Percentiles rank a stretch among this genome's conserved stretches.
Evolutionary conservation across 2,113 vertebrate species (phyloP).

Genomic region (Bufo bufo): DNA sequence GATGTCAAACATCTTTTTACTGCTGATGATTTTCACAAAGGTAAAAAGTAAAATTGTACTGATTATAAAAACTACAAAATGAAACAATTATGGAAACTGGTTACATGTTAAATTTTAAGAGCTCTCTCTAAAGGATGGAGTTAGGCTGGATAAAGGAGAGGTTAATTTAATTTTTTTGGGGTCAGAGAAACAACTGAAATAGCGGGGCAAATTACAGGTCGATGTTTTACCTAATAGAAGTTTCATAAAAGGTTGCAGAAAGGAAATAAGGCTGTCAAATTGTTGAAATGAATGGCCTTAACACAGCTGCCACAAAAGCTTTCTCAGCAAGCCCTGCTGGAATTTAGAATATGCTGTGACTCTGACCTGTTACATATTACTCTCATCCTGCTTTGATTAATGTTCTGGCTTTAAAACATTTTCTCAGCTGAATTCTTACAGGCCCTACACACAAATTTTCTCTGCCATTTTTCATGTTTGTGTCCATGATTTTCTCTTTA

Average conservation of each 20-base stretch:
- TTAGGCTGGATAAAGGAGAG: conserved; percentile 16
- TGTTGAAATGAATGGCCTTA: conserved; percentile 25
- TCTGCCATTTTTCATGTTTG: no score
- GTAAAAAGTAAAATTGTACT: no score
- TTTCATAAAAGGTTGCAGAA: conserved; percentile 42
- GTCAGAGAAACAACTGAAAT: conserved; percentile 18
- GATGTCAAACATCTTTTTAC: no score
- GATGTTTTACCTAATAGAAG: conserved; percentile 40
- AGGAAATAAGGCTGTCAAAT: conserved; percentile 44
- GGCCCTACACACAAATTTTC: no score
- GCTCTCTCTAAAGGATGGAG: neutral
- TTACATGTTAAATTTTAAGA: neutral
- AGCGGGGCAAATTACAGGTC: conserved; percentile 27
- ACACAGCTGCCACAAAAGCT: conserved; percentile 31
- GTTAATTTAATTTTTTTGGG: conserved; percentile 46
- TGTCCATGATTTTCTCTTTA: no score
- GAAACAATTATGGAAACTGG: no score
- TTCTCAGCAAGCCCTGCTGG: conserved; percentile 14
- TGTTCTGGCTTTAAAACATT: neutral
- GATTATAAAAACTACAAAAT: no score
- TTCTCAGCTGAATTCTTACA: neutral
- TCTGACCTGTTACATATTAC: conserved; percentile 10
- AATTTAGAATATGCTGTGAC: conserved; percentile 35
- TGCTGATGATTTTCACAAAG: no score
- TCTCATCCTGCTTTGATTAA: neutral